Percentiles rank a stretch among this genome's conserved stretches.
These are phyloP conservation scores for Myiozetetes cayanensis DNA, from an alignment of 2,113 vertebrate species.

Conservation along the genomic window DNA sequence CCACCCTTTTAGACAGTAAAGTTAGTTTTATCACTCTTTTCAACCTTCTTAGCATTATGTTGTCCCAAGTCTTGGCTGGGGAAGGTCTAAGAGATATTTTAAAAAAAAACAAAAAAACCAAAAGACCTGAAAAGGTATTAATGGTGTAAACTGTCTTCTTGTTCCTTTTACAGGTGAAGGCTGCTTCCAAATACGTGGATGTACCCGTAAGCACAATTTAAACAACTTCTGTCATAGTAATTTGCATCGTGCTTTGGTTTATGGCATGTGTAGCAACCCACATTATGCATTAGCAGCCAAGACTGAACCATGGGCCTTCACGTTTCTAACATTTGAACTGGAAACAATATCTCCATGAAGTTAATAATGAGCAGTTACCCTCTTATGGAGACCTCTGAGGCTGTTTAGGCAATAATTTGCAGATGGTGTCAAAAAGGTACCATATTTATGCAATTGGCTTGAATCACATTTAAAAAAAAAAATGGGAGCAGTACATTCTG, in stretches of 20 bases:
- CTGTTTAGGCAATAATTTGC: slow-evolving; percentile 55
- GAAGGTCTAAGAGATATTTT: background rate
- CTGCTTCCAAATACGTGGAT: slow-evolving; percentile 99
- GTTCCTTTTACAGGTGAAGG: slow-evolving; percentile 91
- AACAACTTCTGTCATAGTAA: slow-evolving; percentile 49
- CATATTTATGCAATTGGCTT: slow-evolving; percentile 63
- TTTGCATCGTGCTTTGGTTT: slow-evolving; percentile 25
- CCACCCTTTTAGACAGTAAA: slow-evolving; percentile 10
- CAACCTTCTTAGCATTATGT: background rate
- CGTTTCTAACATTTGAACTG: slow-evolving; percentile 31
- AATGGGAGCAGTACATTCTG: slow-evolving; percentile 49
- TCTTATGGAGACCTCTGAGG: slow-evolving; percentile 9
- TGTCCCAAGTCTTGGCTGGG: background rate
- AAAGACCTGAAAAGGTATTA: background rate
- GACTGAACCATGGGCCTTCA: background rate
- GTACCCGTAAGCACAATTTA: slow-evolving; percentile 93
- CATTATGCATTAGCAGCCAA: background rate
- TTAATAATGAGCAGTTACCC: slow-evolving; percentile 50
- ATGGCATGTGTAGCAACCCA: slow-evolving; percentile 21
- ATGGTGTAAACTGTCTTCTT: slow-evolving; percentile 19
- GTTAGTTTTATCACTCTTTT: background rate
- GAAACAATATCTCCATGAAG: background rate
- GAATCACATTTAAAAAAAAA: slow-evolving; percentile 11
- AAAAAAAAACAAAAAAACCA: background rate
- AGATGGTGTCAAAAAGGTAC: slow-evolving; percentile 61